Percentiles rank a stretch among this genome's conserved stretches.
Conservation (phyloP, 1,140 invertebrate species). For the Adelges cooleyi region DNA sequence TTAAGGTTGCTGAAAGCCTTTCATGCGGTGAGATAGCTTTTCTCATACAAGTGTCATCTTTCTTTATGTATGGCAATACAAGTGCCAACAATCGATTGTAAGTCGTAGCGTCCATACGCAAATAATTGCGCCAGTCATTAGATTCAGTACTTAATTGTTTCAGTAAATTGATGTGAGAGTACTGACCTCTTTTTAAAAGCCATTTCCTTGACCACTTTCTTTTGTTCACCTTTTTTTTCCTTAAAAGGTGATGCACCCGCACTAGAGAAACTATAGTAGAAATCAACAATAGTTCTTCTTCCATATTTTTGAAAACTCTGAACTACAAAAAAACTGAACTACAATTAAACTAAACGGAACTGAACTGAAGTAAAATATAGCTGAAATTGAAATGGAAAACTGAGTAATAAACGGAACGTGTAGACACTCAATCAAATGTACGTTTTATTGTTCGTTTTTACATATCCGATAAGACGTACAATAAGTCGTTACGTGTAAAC, state of each 20-base stretch:
- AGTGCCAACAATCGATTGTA: conserved; percentile 33
- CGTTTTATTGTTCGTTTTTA: neutral
- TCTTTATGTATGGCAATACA: conserved; percentile 35
- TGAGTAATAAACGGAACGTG: neutral
- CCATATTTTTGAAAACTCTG: neutral
- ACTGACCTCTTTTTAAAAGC: neutral
- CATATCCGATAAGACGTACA: neutral
- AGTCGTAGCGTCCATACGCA: conserved; percentile 34
- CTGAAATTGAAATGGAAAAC: neutral
- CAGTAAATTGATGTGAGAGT: neutral
- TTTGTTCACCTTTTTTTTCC: neutral
- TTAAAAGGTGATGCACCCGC: neutral
- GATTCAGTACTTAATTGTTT: neutral
- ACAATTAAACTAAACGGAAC: too few species aligned
- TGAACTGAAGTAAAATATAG: too few species aligned
- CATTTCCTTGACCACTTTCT: neutral
- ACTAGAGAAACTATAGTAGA: neutral
- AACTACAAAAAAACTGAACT: neutral
- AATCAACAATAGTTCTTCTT: neutral
- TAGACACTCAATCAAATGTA: neutral
- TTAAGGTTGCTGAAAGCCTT: conserved; percentile 36
- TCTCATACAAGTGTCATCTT: conserved; percentile 35
- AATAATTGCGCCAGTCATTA: conserved; percentile 31
- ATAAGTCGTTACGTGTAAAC: too few species aligned
- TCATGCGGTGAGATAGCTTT: conserved; percentile 36